Evolutionary conservation across 2,113 vertebrate species (phyloP), one percentile per base, ranked within the genome.

Genomic region (Numenius arquata): DNA sequence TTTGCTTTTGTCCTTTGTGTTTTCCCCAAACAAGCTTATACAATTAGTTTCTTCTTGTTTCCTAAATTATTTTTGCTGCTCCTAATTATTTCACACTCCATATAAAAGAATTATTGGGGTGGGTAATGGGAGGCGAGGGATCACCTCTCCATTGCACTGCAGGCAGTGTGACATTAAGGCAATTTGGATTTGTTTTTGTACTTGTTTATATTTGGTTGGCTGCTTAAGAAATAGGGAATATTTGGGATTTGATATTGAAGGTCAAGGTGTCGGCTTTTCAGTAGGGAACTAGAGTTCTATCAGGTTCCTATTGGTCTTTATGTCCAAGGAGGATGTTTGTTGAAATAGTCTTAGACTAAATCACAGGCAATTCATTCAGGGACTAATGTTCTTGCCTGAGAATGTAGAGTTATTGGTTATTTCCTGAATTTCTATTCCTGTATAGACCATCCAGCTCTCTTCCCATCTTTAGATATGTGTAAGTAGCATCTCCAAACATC

Each of bases 21-120:
- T 98, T 98, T 98, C 98, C 96, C 98, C 92, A 97, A 98, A 98
- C 97, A 97, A 96, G 96, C 97, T 97, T 97, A 97, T 95, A 97
- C 98, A 98, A 98, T 98, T 98, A 98, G 98, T 97, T 98, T 97
- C 97, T 98, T 98, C 97, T 98, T 97, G 98, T 98, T 98, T 97
- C 97, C 97, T 97, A 98, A 98, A 98, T 98, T 98, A 98, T 98
- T 98, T 98, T 98, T 98, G 97, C 96, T 97, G 95, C 95, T 97
- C 74, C 98, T 98, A 98, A 98, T 98, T 98, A 98, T 98, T 98
- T 98, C 98, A 98, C 98, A 98, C 98, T 98, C 97, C 97, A 98
- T 98, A 98, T 98, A 98, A 98, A 98, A 98, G 98, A 98, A 97
- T 98, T 98, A 98, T 98, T 98, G 97, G 97, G 97, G 93, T 98